These are phyloP conservation scores for Peromyscus maniculatus DNA, from an alignment of 2,113 vertebrate species.

Conservation along the genomic window DNA sequence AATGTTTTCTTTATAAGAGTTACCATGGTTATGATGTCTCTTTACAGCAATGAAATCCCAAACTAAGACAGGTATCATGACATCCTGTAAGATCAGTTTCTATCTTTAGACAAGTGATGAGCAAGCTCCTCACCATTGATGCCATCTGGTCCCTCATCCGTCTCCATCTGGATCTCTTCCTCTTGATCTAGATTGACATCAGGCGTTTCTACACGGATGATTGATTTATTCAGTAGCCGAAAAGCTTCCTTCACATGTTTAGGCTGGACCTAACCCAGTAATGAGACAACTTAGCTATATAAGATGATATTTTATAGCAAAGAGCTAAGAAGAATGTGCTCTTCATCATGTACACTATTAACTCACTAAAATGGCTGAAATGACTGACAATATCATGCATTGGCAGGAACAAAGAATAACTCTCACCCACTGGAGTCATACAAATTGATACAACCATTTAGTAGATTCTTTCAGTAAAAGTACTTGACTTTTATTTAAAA, in stretches of 20 bases:
- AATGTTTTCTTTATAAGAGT: too few species aligned
- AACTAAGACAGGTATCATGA: background rate
- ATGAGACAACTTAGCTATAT: slow-evolving; percentile 22
- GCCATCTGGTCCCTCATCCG: slow-evolving; percentile 87
- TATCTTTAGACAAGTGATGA: background rate
- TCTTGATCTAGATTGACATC: slow-evolving; percentile 98
- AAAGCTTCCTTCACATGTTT: slow-evolving; percentile 99
- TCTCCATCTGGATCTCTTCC: slow-evolving; percentile 89
- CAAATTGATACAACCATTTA: background rate
- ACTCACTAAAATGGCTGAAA: slow-evolving; percentile 36
- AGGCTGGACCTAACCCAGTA: slow-evolving; percentile 93
- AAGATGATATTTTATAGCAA: background rate
- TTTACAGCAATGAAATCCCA: too few species aligned
- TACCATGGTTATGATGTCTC: too few species aligned
- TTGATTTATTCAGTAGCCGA: slow-evolving; percentile 98
- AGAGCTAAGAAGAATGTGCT: background rate
- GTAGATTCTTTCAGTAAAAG: background rate
- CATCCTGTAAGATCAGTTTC: background rate
- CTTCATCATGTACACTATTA: background rate
- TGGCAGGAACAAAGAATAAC: background rate
- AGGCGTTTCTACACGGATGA: slow-evolving; percentile 98
- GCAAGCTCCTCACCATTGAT: slow-evolving; percentile 86
- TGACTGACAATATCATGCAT: background rate
- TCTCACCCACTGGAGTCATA: background rate
- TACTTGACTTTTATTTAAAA: background rate